Evolutionary conservation across 2,888 invertebrate genomes (phyloP), one percentile per base, ranked within the genome.

Genomic region (Rosalia funebris): DNA sequence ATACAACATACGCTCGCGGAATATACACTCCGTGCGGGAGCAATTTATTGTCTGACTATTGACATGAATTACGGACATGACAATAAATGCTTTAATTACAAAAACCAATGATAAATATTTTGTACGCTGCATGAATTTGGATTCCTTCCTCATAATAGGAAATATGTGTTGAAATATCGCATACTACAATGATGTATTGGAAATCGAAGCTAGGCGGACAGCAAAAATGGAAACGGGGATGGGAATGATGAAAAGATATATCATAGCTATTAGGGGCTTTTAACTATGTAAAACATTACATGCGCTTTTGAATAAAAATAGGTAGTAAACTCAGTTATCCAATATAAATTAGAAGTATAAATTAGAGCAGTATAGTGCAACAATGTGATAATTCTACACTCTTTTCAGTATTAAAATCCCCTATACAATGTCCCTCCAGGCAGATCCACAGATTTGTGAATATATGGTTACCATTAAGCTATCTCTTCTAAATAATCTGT

Each of bases 31-130:
- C 54, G 15, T 31, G 50, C 2, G 25, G n/a, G 32, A 45, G 56
- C 57, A 62, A 66, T 66, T 66, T 66, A 66, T 66, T 48, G 60
- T 60, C 60, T 46, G 64, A 64, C 62, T 64, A 64, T 62, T 64
- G 66, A 66, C 64, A 62, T 59, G 63, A 66, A 62, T 62, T 66
- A 62, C 57, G 62, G 46, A 42, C 5, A 37, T 32, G 53, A 53
- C 53, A 42, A 53, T 53, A 53, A 41, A 53, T 16, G 53, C 53
- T 53, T 53, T 53, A 53, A 53, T 53, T 42, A 53, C 53, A 53
- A 53, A 53, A 53, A 53, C 53, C 53, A 53, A 53, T 53, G 53
- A 53, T 53, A 53, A 42, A 53, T 53, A 53, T 42, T 53, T 41
- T 32, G 53, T 42, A 42, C 9, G 53, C 25, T 42, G 25, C 53